Conservation (phyloP, 1,140 invertebrate species). For the Cydia splendana region DNA sequence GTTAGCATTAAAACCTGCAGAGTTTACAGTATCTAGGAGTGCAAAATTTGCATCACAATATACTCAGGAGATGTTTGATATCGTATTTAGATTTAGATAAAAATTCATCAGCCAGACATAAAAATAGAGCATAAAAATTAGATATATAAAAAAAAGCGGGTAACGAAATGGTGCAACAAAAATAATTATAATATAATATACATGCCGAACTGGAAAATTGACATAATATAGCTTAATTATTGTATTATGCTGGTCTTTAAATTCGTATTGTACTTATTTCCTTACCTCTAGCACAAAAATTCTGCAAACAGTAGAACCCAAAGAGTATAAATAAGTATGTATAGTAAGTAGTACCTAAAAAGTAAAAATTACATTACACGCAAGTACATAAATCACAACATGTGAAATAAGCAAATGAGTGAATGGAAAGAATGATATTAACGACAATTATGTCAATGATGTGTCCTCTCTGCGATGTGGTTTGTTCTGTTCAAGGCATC, state of each 20-base stretch:
- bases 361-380: background rate
- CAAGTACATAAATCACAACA: background rate
- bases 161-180: background rate
- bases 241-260: background rate
- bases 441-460: background rate
- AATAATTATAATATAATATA: too few species aligned
- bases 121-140: too few species aligned
- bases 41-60: too few species aligned
- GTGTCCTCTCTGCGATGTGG: background rate
- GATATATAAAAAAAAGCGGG: background rate
- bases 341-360: background rate
- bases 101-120: too few species aligned
- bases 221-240: background rate
- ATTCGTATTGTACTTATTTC: background rate
- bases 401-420: conserved; percentile 6
- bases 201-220: background rate
- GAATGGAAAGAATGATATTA: conserved; percentile 3
- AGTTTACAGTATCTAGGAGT: background rate
- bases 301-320: background rate
- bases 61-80: too few species aligned
- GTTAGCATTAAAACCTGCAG: background rate
- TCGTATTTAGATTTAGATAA: too few species aligned
- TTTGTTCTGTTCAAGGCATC: too few species aligned
- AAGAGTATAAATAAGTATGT: background rate
- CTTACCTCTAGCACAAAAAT: background rate